These are phyloP conservation scores for Gryllus bimaculatus DNA, from an alignment of 1,140 invertebrate genomes.

Conservation along the genomic window DNA sequence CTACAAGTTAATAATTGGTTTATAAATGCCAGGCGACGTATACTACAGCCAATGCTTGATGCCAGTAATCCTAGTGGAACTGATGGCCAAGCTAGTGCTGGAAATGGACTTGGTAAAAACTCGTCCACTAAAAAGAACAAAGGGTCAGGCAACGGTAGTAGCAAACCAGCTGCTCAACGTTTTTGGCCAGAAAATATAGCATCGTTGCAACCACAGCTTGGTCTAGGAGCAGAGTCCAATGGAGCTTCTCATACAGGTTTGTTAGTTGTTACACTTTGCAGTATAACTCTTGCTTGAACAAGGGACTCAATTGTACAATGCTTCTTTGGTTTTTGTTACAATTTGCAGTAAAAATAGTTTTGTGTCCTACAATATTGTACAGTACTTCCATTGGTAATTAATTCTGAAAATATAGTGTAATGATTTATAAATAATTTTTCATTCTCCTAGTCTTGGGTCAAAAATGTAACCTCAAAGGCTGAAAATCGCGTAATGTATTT, in stretches of 20 bases:
- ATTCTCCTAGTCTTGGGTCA: too few species aligned
- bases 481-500: too few species aligned
- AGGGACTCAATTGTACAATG: neutral
- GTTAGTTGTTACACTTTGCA: neutral
- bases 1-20: conserved; percentile 84
- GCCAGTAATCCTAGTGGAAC: conserved; percentile 35
- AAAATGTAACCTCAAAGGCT: too few species aligned
- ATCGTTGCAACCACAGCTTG: conserved; percentile 36
- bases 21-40: conserved; percentile 86
- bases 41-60: conserved; percentile 88
- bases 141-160: conserved; percentile 25
- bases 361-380: too few species aligned
- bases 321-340: too few species aligned
- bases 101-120: conserved; percentile 29
- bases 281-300: conserved; percentile 1
- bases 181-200: conserved; percentile 49
- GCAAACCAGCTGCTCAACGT: conserved; percentile 39
- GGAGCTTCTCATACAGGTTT: conserved; percentile 13
- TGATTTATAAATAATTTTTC: too few species aligned
- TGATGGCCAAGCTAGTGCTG: conserved; percentile 28
- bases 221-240: conserved; percentile 15
- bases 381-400: too few species aligned
- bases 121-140: conserved; percentile 30
- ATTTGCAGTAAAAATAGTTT: too few species aligned
- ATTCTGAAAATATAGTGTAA: too few species aligned